phyloP scores from a whole-genome alignment of 2,113 vertebrate genomes.

The Aptenodytes patagonicus region DNA sequence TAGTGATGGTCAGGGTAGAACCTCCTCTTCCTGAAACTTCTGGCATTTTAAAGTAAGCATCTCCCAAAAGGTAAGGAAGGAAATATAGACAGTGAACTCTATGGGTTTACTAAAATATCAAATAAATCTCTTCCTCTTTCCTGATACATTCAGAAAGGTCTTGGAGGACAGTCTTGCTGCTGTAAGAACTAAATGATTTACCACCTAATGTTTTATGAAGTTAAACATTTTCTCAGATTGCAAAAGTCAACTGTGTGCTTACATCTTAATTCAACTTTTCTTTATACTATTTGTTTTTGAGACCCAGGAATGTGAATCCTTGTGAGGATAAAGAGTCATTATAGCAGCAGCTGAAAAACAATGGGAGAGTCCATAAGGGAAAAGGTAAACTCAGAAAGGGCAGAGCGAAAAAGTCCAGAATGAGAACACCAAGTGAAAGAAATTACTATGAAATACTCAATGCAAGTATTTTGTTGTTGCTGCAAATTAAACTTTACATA shows the following conservation, averaged over 20 bases:
- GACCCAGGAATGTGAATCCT: not conserved
- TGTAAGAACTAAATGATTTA: not conserved
- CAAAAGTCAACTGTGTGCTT: not conserved
- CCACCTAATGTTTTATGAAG: not conserved
- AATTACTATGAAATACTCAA: not conserved
- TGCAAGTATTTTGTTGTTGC: not conserved
- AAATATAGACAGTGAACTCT: not conserved
- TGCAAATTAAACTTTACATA: not conserved
- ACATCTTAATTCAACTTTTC: not conserved
- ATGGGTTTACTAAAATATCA: not conserved
- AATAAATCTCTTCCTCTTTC: not conserved
- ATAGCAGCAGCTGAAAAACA: not conserved
- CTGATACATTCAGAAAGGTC: not conserved
- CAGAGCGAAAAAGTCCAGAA: not conserved
- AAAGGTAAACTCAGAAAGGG: not conserved
- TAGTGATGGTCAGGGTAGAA: not conserved
- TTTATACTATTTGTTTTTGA: not conserved
- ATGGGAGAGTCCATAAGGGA: not conserved
- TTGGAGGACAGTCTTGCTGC: not conserved
- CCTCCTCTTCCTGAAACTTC: not conserved
- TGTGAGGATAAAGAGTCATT: not conserved
- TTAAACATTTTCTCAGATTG: not conserved
- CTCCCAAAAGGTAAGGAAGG: not conserved
- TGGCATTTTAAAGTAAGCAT: not conserved
- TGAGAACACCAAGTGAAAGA: not conserved